phyloP scores from a whole-genome alignment of 2,797 vertebrate genomes.

The Simalia tracyae region DNA sequence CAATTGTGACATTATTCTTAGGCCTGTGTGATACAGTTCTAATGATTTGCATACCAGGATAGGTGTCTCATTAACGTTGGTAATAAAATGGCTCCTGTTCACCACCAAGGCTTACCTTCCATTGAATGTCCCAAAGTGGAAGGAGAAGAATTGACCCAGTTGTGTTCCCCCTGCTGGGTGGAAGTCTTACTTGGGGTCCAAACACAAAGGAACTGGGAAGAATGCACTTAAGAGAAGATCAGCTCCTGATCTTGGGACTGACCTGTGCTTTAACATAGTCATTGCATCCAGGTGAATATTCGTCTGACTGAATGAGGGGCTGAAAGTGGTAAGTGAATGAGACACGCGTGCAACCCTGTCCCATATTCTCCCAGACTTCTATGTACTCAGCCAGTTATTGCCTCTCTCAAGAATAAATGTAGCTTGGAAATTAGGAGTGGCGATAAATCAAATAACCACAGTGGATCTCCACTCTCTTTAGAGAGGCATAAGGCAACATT shows the following conservation, averaged over 20 bases:
- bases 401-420: neutral
- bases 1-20: neutral
- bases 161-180: no score
- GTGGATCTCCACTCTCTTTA: neutral
- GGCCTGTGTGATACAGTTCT: neutral
- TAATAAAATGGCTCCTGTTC: neutral
- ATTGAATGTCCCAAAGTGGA: neutral
- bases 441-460: neutral
- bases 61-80: neutral
- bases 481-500: neutral
- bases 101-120: neutral
- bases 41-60: neutral
- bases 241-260: neutral
- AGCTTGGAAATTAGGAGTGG: neutral
- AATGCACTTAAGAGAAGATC: neutral
- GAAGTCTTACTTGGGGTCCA: neutral
- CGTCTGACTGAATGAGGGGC: neutral
- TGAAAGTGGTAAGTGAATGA: neutral
- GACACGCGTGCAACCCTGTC: neutral
- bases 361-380: neutral
- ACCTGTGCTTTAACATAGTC: neutral
- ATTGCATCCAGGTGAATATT: neutral
- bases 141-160: neutral
- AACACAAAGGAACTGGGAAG: neutral
- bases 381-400: neutral